These are phyloP conservation scores for Malacoraja senta DNA, from an alignment of 2,797 vertebrate genomes.

Conservation along the genomic window DNA sequence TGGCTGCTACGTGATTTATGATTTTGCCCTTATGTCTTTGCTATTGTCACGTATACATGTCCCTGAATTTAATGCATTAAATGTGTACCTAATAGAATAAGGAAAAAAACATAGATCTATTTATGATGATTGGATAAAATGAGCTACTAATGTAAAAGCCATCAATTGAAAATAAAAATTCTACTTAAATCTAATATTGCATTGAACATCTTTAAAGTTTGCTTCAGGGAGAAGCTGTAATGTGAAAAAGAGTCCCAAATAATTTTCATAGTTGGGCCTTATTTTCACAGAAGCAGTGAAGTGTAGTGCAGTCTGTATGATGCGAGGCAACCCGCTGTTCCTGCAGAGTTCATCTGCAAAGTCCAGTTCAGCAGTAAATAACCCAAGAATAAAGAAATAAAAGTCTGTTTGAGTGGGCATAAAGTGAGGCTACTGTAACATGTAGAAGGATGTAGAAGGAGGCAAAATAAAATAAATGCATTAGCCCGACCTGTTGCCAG, in stretches of 20 bases:
- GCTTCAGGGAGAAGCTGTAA: neutral
- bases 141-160: too few relatives aligned
- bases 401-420: neutral
- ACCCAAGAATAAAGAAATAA: neutral
- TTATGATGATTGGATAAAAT: neutral
- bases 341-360: neutral
- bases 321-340: neutral
- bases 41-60: neutral
- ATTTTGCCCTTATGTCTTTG: neutral
- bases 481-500: neutral
- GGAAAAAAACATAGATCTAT: neutral
- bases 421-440: neutral
- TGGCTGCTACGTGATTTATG: neutral
- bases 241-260: neutral
- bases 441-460: neutral
- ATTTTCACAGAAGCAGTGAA: neutral
- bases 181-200: neutral
- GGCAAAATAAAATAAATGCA: neutral
- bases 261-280: neutral
- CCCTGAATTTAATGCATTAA: neutral
- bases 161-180: neutral
- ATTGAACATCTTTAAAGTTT: neutral
- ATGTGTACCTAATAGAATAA: neutral
- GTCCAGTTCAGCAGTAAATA: neutral
- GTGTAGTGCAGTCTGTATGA: neutral